Evolutionary conservation across 2,113 vertebrate species (phyloP).

Genomic region (Peromyscus maniculatus): DNA sequence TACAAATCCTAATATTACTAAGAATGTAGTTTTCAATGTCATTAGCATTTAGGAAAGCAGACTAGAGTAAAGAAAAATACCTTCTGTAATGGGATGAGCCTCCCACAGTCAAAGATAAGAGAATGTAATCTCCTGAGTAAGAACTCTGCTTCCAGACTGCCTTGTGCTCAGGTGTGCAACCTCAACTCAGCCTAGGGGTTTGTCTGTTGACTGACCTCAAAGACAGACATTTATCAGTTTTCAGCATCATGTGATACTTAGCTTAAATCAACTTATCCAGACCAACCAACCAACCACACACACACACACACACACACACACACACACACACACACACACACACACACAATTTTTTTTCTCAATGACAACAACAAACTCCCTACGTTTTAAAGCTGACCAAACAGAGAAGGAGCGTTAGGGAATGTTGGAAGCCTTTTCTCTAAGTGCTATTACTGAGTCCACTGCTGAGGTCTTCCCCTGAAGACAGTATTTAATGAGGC

Average conservation of each 20-base stretch:
- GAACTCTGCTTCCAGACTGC: background rate
- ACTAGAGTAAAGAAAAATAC: background rate
- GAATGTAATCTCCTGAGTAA: background rate
- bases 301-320: background rate
- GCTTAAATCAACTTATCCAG: background rate
- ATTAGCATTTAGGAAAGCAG: background rate
- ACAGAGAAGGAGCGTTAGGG: background rate
- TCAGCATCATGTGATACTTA: background rate
- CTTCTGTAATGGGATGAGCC: background rate
- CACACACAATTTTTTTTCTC: background rate
- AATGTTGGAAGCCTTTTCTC: background rate
- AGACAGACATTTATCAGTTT: background rate
- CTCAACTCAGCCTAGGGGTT: background rate
- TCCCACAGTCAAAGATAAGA: background rate
- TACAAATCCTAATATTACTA: background rate
- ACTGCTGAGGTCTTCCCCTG: background rate
- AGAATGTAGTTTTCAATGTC: background rate
- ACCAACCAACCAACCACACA: background rate
- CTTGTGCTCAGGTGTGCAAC: background rate
- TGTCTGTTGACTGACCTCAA: background rate
- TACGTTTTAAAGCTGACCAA: background rate
- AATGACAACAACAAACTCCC: background rate
- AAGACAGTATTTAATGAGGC: background rate
- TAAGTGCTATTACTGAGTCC: background rate
- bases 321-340: background rate